These are phyloP conservation scores for Drosophila malerkotliana DNA, from an alignment of 1,140 invertebrate genomes.

Conservation along the genomic window DNA sequence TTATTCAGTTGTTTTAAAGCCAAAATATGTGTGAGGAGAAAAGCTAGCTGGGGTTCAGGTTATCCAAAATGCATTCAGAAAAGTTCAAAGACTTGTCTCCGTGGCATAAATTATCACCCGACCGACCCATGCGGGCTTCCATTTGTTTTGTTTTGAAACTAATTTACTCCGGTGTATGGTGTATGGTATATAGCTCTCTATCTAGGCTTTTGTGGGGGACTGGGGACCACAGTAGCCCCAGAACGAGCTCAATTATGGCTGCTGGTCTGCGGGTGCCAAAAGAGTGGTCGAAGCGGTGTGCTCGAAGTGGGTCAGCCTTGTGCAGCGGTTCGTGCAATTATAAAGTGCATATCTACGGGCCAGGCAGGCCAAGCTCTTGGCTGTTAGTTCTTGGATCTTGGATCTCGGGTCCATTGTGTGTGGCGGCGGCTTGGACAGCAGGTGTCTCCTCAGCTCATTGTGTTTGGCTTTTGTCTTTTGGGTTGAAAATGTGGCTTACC, in stretches of 20 bases:
- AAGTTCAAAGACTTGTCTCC: constrained; percentile 48
- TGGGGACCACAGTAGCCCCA: constrained; percentile 36
- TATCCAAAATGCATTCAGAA: constrained; percentile 50
- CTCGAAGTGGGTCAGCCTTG: constrained; percentile 64
- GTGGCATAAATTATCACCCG: constrained; percentile 55
- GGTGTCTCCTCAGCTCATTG: constrained; percentile 59
- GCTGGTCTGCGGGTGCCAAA: constrained; percentile 25
- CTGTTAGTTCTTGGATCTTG: constrained; percentile 31
- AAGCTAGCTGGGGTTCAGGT: constrained; percentile 22
- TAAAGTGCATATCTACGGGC: constrained; percentile 68
- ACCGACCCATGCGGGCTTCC: constrained; percentile 19
- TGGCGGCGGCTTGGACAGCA: constrained; percentile 49
- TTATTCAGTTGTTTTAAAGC: background rate
- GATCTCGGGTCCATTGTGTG: constrained; percentile 58
- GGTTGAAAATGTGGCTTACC: constrained; percentile 76
- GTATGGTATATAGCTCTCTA: constrained; percentile 13
- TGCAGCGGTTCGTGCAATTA: constrained; percentile 66
- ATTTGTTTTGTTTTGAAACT: constrained; percentile 22
- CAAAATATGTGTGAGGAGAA: constrained; percentile 13
- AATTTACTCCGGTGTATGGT: constrained; percentile 19
- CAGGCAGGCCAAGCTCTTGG: constrained; percentile 16
- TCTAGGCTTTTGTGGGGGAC: background rate
- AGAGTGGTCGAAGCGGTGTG: background rate
- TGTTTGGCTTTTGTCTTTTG: constrained; percentile 34
- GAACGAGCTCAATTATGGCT: constrained; percentile 11